Percentiles rank a stretch among this genome's conserved stretches.
phyloP scores from a whole-genome alignment of 2,797 vertebrate genomes.

The Acrossocheilus wenchowensis region DNA sequence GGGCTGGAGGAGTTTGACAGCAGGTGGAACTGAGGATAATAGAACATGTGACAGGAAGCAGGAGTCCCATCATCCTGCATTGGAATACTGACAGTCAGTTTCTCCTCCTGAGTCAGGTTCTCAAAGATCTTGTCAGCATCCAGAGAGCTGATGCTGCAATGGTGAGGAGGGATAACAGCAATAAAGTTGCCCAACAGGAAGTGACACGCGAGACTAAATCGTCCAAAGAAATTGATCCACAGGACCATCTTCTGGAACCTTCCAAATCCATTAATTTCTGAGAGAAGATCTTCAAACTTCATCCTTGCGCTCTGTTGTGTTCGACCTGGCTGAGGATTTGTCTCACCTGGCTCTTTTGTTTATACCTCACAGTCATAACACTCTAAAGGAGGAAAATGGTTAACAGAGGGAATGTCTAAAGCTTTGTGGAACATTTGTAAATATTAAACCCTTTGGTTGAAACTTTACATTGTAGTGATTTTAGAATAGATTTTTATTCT shows the following conservation, averaged over 20 bases:
- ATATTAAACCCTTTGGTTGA: constrained; percentile 28
- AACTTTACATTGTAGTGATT: neutral
- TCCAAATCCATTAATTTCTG: constrained; percentile 85
- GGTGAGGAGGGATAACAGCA: constrained; percentile 84
- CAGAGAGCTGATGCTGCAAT: constrained; percentile 77
- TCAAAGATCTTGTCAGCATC: constrained; percentile 65
- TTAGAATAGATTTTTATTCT: neutral
- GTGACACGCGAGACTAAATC: constrained; percentile 85
- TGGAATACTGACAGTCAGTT: constrained; percentile 79
- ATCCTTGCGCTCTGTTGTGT: constrained; percentile 67
- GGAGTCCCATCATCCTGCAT: constrained; percentile 76
- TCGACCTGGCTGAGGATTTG: neutral
- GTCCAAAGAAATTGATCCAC: constrained; percentile 78
- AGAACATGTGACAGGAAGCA: constrained; percentile 85
- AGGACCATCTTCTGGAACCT: constrained; percentile 85
- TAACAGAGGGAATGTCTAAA: constrained; percentile 17
- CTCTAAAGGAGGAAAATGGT: constrained; percentile 3
- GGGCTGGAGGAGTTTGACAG: constrained; percentile 68
- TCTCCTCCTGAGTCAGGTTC: constrained; percentile 80
- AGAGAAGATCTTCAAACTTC: constrained; percentile 88
- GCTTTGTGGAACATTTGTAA: constrained; percentile 1
- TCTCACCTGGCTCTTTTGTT: neutral
- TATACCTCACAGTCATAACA: neutral
- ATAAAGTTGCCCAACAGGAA: constrained; percentile 91
- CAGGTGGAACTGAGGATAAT: constrained; percentile 74